Percentiles rank a stretch among this genome's conserved stretches.
phyloP scores from a whole-genome alignment of 2,113 vertebrate genomes.

The Campylomormyrus numenius region DNA sequence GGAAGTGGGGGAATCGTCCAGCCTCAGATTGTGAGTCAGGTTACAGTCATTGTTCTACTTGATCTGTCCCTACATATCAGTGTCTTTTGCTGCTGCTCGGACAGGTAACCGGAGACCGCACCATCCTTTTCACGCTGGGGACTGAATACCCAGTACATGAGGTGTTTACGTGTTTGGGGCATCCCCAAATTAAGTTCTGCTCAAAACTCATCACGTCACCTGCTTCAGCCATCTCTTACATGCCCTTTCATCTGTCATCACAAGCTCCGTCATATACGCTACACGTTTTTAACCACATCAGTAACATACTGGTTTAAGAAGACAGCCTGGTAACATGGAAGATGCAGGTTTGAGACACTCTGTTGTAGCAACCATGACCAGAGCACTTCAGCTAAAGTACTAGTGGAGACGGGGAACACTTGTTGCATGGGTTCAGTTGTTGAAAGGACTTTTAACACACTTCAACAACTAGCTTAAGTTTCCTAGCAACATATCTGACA shows the following conservation, averaged over 20 bases:
- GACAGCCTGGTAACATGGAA: not conserved
- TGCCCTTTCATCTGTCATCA: not conserved
- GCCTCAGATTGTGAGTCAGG: not conserved
- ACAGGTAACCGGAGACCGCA: not conserved
- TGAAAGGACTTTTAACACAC: not conserved
- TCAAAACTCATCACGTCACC: not conserved
- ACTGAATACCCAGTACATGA: not conserved
- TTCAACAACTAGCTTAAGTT: not conserved
- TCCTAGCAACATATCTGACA: not conserved
- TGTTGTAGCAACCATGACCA: not conserved
- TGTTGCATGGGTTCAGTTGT: not conserved
- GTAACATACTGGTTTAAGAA: not conserved
- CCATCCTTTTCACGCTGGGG: not conserved
- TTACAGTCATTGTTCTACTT: not conserved
- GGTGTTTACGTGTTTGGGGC: not conserved
- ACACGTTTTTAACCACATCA: not conserved
- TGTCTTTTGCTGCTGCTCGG: not conserved
- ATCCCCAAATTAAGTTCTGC: not conserved
- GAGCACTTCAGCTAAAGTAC: not conserved
- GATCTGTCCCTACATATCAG: not conserved
- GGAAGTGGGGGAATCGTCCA: not conserved
- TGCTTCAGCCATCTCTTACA: not conserved
- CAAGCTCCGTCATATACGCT: not conserved
- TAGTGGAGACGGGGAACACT: not conserved
- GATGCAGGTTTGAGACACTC: not conserved